These are phyloP conservation scores for Charaxes varanes DNA, from an alignment of 1,140 invertebrate species.

Conservation along the genomic window DNA sequence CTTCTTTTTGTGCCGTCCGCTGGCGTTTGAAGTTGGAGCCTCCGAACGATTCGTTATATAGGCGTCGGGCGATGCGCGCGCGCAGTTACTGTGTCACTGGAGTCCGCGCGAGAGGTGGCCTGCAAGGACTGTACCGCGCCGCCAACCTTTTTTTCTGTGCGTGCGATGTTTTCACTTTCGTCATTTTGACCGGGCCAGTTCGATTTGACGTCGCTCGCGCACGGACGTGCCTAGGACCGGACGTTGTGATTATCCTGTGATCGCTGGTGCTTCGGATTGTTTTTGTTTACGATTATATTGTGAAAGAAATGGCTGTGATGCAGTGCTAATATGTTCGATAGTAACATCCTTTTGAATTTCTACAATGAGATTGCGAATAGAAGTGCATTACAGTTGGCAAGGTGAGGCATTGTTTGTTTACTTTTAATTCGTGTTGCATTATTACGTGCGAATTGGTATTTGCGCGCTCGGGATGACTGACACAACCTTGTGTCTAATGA, in stretches of 20 bases:
- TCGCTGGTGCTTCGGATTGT: slow-evolving; percentile 63
- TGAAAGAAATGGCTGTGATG: slow-evolving; percentile 69
- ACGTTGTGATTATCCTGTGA: slow-evolving; percentile 68
- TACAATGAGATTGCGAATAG: slow-evolving; percentile 72
- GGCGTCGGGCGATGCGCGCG: slow-evolving; percentile 62
- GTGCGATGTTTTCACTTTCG: slow-evolving; percentile 74
- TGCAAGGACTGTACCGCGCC: slow-evolving; percentile 67
- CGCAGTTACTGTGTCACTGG: slow-evolving; percentile 71
- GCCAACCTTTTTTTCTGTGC: slow-evolving; percentile 71
- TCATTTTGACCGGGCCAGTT: slow-evolving; percentile 72
- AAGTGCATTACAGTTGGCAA: slow-evolving; percentile 71
- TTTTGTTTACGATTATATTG: slow-evolving; percentile 54
- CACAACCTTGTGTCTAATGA: slow-evolving; percentile 68
- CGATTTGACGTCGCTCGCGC: slow-evolving; percentile 69
- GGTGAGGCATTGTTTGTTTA: slow-evolving; percentile 66
- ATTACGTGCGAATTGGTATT: slow-evolving; percentile 31
- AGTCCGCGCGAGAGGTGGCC: slow-evolving; percentile 67
- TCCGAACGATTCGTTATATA: slow-evolving; percentile 65
- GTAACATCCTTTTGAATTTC: slow-evolving; percentile 66
- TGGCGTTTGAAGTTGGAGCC: slow-evolving; percentile 56
- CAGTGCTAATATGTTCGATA: slow-evolving; percentile 72
- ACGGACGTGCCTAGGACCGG: slow-evolving; percentile 66
- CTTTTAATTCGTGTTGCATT: slow-evolving; percentile 48
- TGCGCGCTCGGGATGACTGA: slow-evolving; percentile 39
- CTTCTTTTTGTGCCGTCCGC: slow-evolving; percentile 65